These are phyloP conservation scores for Atherinomorus stipes DNA, from an alignment of 2,113 vertebrate genomes.

Conservation along the genomic window DNA sequence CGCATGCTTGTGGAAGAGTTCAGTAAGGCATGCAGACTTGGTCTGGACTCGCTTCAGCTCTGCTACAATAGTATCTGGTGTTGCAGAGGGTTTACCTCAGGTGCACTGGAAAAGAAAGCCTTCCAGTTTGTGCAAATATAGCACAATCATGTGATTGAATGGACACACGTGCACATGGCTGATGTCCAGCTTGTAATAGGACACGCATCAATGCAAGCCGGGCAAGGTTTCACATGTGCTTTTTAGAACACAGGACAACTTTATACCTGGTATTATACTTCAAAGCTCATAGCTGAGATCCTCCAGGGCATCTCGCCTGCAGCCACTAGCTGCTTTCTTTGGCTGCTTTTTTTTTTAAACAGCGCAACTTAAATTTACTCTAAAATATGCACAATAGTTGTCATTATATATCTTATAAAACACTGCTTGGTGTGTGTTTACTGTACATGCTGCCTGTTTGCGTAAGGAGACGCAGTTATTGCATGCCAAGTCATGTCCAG, in stretches of 20 bases:
- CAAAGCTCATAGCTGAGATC: too few species aligned
- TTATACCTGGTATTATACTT: neutral
- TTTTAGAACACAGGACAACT: slow-evolving; percentile 16
- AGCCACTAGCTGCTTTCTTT: too few species aligned
- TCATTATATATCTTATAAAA: too few species aligned
- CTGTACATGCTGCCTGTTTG: too few species aligned
- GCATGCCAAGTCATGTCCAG: too few species aligned
- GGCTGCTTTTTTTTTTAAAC: too few species aligned
- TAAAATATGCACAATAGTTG: too few species aligned
- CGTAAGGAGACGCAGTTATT: too few species aligned
- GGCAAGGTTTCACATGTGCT: slow-evolving; percentile 1
- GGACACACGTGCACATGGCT: neutral
- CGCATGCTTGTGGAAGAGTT: neutral
- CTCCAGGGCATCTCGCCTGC: too few species aligned
- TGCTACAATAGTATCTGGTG: neutral
- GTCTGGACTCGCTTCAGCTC: neutral
- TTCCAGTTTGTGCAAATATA: slow-evolving; percentile 51
- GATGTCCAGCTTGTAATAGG: slow-evolving; percentile 33
- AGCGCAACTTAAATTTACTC: too few species aligned
- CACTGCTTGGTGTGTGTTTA: too few species aligned
- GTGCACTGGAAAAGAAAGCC: slow-evolving; percentile 20
- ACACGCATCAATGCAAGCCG: slow-evolving; percentile 6
- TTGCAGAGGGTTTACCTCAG: slow-evolving; percentile 7
- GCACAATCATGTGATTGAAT: slow-evolving; percentile 46
- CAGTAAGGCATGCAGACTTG: neutral